phyloP scores from a whole-genome alignment of 2,113 vertebrate species.

The Vicugna pacos region DNA sequence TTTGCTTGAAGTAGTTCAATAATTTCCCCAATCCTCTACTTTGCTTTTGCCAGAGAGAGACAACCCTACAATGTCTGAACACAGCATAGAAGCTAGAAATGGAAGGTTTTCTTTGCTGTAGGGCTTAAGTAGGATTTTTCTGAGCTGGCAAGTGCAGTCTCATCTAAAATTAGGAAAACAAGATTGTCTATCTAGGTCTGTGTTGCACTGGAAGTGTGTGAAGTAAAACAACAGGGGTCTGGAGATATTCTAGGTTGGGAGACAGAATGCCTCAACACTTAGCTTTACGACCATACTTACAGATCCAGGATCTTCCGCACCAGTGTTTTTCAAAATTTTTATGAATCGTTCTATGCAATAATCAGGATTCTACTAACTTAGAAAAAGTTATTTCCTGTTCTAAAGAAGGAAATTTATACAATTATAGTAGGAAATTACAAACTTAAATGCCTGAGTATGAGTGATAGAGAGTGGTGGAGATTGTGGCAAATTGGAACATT shows the following conservation, averaged over 20 bases:
- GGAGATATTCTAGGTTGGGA: not conserved
- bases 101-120: not conserved
- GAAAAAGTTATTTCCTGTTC: slow-evolving; percentile 1
- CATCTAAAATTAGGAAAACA: not conserved
- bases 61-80: slow-evolving; percentile 8
- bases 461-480: not conserved
- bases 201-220: not conserved
- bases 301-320: not conserved
- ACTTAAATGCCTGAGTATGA: not conserved
- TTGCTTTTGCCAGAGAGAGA: slow-evolving; percentile 52
- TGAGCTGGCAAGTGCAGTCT: not conserved
- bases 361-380: slow-evolving; percentile 13
- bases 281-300: not conserved
- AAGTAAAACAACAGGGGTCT: not conserved
- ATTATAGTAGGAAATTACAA: slow-evolving; percentile 34
- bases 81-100: slow-evolving; percentile 28
- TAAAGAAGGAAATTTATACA: slow-evolving; percentile 13
- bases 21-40: slow-evolving; percentile 47
- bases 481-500: not conserved
- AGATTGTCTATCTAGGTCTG: not conserved
- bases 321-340: not conserved
- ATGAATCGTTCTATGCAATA: not conserved
- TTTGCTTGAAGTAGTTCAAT: slow-evolving; percentile 67
- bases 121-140: not conserved
- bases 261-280: not conserved